Conservation (phyloP, 2,888 invertebrate species). For the Linnaemya vulpina region DNA sequence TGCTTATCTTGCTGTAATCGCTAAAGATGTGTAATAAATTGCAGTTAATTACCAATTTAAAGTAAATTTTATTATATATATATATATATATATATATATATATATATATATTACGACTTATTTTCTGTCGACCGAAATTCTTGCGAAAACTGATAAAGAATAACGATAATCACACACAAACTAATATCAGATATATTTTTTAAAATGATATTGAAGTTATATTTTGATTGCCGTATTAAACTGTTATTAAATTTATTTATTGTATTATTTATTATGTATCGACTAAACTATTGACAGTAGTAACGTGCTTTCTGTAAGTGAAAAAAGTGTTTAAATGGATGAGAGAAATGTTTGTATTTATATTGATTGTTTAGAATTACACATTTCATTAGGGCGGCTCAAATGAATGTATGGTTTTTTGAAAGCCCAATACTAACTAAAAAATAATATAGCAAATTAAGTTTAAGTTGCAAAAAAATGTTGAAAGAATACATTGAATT, state of each 20-base stretch:
- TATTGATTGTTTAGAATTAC: not conserved
- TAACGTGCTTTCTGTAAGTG: not conserved
- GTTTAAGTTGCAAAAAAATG: too few relatives aligned
- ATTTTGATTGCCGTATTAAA: not conserved
- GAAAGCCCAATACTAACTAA: too few relatives aligned
- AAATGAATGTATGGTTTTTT: not conserved
- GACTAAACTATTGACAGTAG: too few relatives aligned
- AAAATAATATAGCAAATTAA: too few relatives aligned
- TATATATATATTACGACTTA: not conserved
- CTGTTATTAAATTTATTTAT: not conserved
- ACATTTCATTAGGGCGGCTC: not conserved
- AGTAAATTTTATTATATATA: not conserved
- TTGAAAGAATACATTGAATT: too few relatives aligned
- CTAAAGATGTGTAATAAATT: constrained; percentile 1
- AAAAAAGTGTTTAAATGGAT: not conserved
- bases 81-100: too few relatives aligned
- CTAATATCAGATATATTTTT: not conserved
- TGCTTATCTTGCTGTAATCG: constrained; percentile 34
- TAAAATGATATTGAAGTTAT: not conserved
- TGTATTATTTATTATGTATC: too few relatives aligned
- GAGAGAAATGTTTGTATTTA: not conserved
- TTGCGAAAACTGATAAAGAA: constrained; percentile 26
- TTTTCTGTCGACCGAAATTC: not conserved
- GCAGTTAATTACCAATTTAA: not conserved
- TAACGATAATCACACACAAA: not conserved